phyloP scores from a whole-genome alignment of 2,797 vertebrate species.

The Chiloscyllium punctatum region DNA sequence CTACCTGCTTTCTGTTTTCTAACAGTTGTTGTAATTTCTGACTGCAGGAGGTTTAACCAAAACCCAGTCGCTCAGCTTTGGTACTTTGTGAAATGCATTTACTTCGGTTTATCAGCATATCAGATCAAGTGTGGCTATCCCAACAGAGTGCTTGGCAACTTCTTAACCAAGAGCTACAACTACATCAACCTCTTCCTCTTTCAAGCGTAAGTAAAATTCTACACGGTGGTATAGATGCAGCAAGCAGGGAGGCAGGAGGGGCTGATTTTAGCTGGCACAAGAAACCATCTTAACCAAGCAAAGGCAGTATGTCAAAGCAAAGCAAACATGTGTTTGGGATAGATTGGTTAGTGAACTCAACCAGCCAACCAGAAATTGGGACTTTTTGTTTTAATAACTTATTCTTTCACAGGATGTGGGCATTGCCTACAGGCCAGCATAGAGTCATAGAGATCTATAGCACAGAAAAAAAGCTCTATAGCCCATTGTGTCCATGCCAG shows the following conservation, averaged over 20 bases:
- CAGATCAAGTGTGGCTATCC: constrained; percentile 65
- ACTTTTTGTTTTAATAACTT: too few species aligned
- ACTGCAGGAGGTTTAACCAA: constrained; percentile 60
- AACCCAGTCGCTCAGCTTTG: constrained; percentile 60
- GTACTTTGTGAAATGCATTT: constrained; percentile 65
- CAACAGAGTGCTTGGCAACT: constrained; percentile 59
- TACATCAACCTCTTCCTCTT: constrained; percentile 65
- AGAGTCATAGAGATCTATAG: too few species aligned
- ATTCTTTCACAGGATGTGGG: too few species aligned
- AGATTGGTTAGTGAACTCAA: background rate
- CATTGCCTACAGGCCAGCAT: too few species aligned
- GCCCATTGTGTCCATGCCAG: too few species aligned
- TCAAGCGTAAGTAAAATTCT: constrained; percentile 46
- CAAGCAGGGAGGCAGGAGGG: background rate
- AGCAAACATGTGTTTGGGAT: background rate
- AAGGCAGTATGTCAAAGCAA: background rate
- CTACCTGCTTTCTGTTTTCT: background rate
- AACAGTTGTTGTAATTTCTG: background rate
- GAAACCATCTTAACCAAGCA: background rate
- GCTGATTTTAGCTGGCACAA: too few species aligned
- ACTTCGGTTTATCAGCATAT: constrained; percentile 63
- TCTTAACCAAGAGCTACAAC: constrained; percentile 66
- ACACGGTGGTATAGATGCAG: too few species aligned
- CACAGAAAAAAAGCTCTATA: too few species aligned
- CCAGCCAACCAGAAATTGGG: too few species aligned